Evolutionary conservation across 2,888 invertebrate genomes (phyloP).

Genomic region (Charanyca ferruginea): DNA sequence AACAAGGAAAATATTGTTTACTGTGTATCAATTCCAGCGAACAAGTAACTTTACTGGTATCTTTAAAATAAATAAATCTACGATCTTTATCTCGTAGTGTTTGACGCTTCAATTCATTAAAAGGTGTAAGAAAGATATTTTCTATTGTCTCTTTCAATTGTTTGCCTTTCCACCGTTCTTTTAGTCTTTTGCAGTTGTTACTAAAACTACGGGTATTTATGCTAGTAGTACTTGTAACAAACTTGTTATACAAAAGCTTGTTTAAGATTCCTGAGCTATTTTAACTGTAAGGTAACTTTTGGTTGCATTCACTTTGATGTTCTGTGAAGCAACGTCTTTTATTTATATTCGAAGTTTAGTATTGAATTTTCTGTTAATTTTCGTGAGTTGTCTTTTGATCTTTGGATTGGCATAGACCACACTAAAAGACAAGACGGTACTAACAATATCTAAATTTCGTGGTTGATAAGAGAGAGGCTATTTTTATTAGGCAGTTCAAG

Average conservation of each 20-base stretch:
- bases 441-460: too few relatives aligned
- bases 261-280: conserved; percentile 7
- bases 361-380: background rate
- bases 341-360: background rate
- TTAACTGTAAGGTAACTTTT: conserved; percentile 8
- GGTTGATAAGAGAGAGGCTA: too few relatives aligned
- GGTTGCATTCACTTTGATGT: conserved; percentile 12
- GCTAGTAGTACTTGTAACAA: conserved; percentile 13
- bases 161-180: conserved; percentile 7
- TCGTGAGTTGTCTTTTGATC: background rate
- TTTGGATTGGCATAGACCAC: background rate
- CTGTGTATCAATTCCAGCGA: conserved; percentile 13
- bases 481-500: too few relatives aligned
- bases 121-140: conserved; percentile 17
- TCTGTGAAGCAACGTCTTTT: background rate
- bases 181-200: conserved; percentile 5
- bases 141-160: conserved; percentile 21
- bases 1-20: background rate
- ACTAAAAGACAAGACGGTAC: too few relatives aligned
- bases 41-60: background rate
- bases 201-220: conserved; percentile 36
- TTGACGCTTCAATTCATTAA: conserved; percentile 21
- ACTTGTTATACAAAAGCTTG: conserved; percentile 11
- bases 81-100: conserved; percentile 29
- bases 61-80: conserved; percentile 11